phyloP scores from a whole-genome alignment of 2,113 vertebrate species.

The Megaceryle torquata region DNA sequence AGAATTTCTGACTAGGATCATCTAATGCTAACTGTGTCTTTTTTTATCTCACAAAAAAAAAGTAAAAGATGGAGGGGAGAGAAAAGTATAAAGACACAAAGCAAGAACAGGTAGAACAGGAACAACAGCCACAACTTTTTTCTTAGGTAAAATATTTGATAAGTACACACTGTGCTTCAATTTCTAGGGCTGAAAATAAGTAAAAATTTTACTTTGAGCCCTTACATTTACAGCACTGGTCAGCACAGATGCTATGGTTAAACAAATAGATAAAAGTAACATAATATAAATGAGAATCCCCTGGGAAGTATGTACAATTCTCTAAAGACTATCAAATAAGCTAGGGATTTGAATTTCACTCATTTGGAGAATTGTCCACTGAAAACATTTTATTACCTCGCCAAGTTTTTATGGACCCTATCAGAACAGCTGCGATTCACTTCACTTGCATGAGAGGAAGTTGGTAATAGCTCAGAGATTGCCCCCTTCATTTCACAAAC shows the following conservation, averaged over 20 bases:
- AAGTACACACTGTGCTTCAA: background rate
- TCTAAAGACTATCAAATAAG: constrained; percentile 32
- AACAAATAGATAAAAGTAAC: constrained; percentile 24
- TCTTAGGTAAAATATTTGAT: background rate
- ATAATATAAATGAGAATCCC: constrained; percentile 2
- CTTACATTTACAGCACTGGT: background rate
- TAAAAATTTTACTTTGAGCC: background rate
- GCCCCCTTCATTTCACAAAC: constrained; percentile 63
- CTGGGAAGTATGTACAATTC: background rate
- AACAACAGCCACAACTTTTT: background rate
- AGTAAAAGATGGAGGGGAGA: background rate
- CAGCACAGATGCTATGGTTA: background rate
- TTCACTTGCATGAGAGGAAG: constrained; percentile 62
- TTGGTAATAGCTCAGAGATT: constrained; percentile 62
- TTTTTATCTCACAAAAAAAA: background rate
- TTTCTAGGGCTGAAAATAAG: background rate
- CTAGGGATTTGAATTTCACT: constrained; percentile 35
- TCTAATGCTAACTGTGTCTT: background rate
- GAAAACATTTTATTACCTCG: constrained; percentile 43
- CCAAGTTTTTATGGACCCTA: constrained; percentile 54
- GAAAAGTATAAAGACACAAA: background rate
- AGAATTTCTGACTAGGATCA: background rate
- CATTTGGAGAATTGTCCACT: constrained; percentile 49
- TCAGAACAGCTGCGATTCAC: constrained; percentile 59
- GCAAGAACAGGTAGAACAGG: background rate